Evolutionary conservation across 2,797 vertebrate genomes (phyloP).

Genomic region (Petrocephalus sullivani): DNA sequence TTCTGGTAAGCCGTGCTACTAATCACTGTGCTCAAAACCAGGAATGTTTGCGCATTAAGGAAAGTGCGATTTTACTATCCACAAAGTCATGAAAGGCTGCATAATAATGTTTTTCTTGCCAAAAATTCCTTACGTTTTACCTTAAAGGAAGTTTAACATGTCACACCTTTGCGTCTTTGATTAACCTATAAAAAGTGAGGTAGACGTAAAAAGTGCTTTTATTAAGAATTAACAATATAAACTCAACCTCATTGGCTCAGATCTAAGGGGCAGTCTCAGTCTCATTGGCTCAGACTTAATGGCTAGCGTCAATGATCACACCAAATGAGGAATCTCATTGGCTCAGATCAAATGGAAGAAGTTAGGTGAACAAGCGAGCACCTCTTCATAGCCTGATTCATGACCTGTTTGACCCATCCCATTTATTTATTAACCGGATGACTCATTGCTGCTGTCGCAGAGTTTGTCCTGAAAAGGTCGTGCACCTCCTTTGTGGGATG

Average conservation of each 20-base stretch:
- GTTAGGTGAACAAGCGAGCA: background rate
- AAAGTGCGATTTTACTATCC: background rate
- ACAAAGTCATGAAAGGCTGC: background rate
- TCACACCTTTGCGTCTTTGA: background rate
- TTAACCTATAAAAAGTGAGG: background rate
- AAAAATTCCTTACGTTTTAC: background rate
- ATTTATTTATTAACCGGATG: slow-evolving; percentile 1
- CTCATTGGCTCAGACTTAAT: background rate
- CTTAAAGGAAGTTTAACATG: background rate
- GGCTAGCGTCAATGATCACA: background rate
- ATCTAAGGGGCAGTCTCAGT: background rate
- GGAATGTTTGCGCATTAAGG: background rate
- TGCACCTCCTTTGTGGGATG: background rate
- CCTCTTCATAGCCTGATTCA: background rate
- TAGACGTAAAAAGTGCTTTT: background rate
- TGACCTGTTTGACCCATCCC: background rate
- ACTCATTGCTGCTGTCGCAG: background rate
- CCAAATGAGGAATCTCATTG: background rate
- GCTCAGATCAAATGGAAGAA: background rate
- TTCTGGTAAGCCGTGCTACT: slow-evolving; percentile 50
- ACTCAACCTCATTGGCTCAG: background rate
- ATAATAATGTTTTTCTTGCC: background rate
- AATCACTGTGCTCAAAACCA: background rate
- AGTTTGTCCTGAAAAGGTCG: background rate
- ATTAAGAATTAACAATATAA: background rate